Percentiles rank a stretch among this genome's conserved stretches.
These are phyloP conservation scores for Hoplostethus atlanticus DNA, from an alignment of 2,797 vertebrate species.

Conservation along the genomic window DNA sequence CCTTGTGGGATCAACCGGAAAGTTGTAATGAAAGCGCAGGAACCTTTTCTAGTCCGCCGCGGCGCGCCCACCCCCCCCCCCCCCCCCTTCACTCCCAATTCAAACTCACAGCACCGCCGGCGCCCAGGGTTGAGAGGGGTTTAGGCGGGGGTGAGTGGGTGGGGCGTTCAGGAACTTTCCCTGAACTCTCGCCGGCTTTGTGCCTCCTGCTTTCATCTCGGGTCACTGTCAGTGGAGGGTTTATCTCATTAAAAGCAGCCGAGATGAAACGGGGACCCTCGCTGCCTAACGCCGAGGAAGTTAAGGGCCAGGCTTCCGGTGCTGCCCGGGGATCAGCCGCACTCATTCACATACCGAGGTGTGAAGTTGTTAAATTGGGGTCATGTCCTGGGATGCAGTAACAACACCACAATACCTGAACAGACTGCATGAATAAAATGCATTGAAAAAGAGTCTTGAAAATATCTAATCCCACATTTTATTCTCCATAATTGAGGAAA, in stretches of 20 bases:
- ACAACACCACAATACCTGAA: slow-evolving; percentile 36
- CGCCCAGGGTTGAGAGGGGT: slow-evolving; percentile 54
- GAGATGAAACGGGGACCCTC: slow-evolving; percentile 70
- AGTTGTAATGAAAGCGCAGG: slow-evolving; percentile 73
- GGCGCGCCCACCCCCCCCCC: slow-evolving; percentile 19
- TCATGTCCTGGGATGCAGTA: slow-evolving; percentile 43
- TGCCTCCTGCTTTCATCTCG: slow-evolving; percentile 80
- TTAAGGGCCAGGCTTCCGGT: slow-evolving; percentile 29
- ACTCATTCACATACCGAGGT: too few species aligned
- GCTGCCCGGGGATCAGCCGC: slow-evolving; percentile 5
- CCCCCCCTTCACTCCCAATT: slow-evolving; percentile 17
- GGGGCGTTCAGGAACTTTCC: slow-evolving; percentile 77
- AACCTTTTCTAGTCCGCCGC: slow-evolving; percentile 71
- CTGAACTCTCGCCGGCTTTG: slow-evolving; percentile 81
- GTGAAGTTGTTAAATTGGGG: slow-evolving; percentile 49
- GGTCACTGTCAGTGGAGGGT: slow-evolving; percentile 82
- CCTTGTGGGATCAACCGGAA: slow-evolving; percentile 75
- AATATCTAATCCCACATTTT: slow-evolving; percentile 50
- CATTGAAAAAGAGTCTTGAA: slow-evolving; percentile 22
- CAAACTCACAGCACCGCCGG: neutral
- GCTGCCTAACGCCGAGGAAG: slow-evolving; percentile 42
- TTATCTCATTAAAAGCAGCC: slow-evolving; percentile 77
- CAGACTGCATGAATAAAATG: slow-evolving; percentile 26
- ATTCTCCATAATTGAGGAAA: slow-evolving; percentile 56
- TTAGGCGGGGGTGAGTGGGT: slow-evolving; percentile 60